Conservation (phyloP, 1,140 invertebrate species). For the Hycleus phaleratus region DNA sequence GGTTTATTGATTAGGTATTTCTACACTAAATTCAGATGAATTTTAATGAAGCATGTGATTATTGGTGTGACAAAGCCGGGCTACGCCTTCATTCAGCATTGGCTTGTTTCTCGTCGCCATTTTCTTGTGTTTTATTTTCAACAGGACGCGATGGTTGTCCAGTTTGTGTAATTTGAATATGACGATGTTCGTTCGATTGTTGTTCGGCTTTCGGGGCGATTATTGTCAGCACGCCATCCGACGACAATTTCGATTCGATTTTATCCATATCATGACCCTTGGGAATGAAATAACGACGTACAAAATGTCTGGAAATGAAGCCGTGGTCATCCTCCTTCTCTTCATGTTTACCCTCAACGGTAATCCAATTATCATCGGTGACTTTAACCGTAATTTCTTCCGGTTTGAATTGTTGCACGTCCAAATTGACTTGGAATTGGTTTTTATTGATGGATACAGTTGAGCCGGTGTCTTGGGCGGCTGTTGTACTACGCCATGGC, state of each 20-base stretch:
- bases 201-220: slow-evolving; percentile 46
- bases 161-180: slow-evolving; percentile 11
- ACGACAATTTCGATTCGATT: slow-evolving; percentile 58
- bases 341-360: slow-evolving; percentile 47
- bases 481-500: slow-evolving; percentile 41
- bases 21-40: no score
- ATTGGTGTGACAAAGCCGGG: no score
- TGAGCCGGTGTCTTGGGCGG: slow-evolving; percentile 34
- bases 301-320: slow-evolving; percentile 47
- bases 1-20: no score
- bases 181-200: neutral
- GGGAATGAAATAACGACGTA: slow-evolving; percentile 57
- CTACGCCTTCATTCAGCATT: no score
- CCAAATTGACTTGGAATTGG: slow-evolving; percentile 37
- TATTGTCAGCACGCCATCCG: slow-evolving; percentile 65
- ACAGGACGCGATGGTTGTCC: slow-evolving; percentile 8
- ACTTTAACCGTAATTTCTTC: slow-evolving; percentile 54
- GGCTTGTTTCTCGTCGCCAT: no score
- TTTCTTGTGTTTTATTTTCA: no score
- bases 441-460: slow-evolving; percentile 41
- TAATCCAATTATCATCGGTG: slow-evolving; percentile 47
- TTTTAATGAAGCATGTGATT: no score
- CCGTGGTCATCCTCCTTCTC: slow-evolving; percentile 42
- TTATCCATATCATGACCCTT: slow-evolving; percentile 55
- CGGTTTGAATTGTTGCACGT: slow-evolving; percentile 52